Percentiles rank a stretch among this genome's conserved stretches.
These are phyloP conservation scores for Rhynchotus rufescens DNA, from an alignment of 2,797 vertebrate genomes.

Conservation along the genomic window DNA sequence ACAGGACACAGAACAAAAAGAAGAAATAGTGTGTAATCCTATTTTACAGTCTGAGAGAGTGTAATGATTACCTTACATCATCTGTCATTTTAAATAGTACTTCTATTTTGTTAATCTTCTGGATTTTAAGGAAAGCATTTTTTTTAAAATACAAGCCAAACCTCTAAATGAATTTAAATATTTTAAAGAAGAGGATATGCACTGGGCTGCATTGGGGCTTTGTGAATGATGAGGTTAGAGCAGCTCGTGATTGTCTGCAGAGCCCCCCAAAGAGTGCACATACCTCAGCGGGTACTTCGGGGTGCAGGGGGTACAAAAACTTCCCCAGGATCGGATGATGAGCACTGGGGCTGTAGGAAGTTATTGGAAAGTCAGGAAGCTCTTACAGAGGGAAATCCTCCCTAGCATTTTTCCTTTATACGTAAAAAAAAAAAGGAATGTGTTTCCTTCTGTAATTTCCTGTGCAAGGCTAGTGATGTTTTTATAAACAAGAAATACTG, in stretches of 20 bases:
- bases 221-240: constrained; percentile 29
- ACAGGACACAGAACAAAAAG: neutral
- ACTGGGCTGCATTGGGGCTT: neutral
- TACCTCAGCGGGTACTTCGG: rapidly evolving
- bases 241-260: neutral
- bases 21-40: constrained; percentile 15
- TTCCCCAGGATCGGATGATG: neutral
- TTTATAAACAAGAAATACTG: constrained; percentile 4
- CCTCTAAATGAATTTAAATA: neutral
- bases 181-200: constrained; percentile 3
- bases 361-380: constrained; percentile 50
- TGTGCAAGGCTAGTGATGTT: constrained; percentile 37
- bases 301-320: neutral
- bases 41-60: constrained; percentile 17
- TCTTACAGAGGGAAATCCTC: constrained; percentile 22
- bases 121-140: neutral
- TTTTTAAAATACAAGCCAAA: neutral
- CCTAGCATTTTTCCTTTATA: neutral
- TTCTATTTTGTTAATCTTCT: constrained; percentile 30
- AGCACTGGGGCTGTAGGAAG: neutral
- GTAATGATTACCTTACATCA: constrained; percentile 47
- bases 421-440: neutral
- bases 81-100: constrained; percentile 53
- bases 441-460: neutral
- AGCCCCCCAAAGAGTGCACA: neutral